phyloP scores from a whole-genome alignment of 2,888 invertebrate species.

The Lamproptera curius region DNA sequence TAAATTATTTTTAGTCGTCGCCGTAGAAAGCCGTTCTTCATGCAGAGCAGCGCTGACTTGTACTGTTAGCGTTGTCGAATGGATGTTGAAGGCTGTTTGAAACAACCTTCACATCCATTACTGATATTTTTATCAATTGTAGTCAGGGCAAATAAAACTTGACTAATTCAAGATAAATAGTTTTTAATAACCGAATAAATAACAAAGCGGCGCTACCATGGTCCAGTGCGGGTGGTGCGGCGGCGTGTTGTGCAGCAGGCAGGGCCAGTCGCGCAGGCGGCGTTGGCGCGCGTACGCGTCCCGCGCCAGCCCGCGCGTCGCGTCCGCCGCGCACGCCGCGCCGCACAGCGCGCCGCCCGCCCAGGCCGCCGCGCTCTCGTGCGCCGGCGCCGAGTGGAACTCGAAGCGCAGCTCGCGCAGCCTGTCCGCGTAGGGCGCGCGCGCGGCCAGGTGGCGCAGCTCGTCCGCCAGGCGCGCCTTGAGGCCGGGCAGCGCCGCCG shows the following conservation, averaged over 20 bases:
- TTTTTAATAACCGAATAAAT: not conserved
- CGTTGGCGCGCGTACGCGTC: conserved; percentile 83
- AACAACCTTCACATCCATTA: too few species aligned
- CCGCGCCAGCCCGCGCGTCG: conserved; percentile 85
- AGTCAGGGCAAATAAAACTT: too few species aligned
- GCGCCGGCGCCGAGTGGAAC: conserved; percentile 88
- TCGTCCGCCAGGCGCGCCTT: conserved; percentile 88
- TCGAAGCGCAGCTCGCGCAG: conserved; percentile 71
- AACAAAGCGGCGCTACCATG: too few species aligned
- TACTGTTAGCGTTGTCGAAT: too few species aligned
- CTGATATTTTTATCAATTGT: too few species aligned
- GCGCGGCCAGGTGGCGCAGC: conserved; percentile 81
- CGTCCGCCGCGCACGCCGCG: conserved; percentile 82
- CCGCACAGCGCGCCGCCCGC: conserved; percentile 82
- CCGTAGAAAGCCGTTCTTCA: too few species aligned
- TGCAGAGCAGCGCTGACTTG: too few species aligned
- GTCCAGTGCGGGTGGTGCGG: conserved; percentile 44
- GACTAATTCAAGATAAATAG: not conserved
- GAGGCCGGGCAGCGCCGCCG: conserved; percentile 90
- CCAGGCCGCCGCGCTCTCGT: conserved; percentile 91
- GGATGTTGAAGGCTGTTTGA: too few species aligned
- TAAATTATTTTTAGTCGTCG: too few species aligned
- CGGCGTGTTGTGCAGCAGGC: conserved; percentile 78
- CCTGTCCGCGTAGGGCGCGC: conserved; percentile 73
- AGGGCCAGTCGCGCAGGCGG: conserved; percentile 92